These are phyloP conservation scores for Poecile atricapillus DNA, from an alignment of 2,113 vertebrate genomes.

Conservation along the genomic window DNA sequence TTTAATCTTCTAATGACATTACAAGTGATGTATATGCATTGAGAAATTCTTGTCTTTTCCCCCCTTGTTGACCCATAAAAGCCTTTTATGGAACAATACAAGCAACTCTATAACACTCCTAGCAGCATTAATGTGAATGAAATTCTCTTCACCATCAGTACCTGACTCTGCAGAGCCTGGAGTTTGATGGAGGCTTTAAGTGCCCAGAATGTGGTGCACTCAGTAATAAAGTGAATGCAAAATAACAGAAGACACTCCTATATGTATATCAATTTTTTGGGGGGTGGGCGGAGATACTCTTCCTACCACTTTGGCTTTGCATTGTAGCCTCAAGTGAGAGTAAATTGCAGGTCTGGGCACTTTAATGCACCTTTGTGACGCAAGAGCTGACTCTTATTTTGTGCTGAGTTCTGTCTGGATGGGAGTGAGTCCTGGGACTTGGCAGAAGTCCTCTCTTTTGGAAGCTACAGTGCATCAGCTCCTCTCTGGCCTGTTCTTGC, in stretches of 20 bases:
- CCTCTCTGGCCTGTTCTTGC: background rate
- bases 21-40: background rate
- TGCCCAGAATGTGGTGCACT: background rate
- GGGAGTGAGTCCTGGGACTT: background rate
- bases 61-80: background rate
- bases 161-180: background rate
- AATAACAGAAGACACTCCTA: background rate
- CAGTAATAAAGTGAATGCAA: background rate
- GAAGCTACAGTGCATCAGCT: background rate
- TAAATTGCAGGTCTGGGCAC: background rate
- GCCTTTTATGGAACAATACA: background rate
- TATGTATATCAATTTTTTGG: fast-evolving
- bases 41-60: background rate
- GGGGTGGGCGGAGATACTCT: background rate
- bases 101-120: background rate
- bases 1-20: conserved; percentile 27
- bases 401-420: background rate
- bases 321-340: background rate
- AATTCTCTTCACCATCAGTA: background rate
- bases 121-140: background rate
- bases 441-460: background rate
- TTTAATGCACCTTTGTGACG: background rate
- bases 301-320: background rate
- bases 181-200: background rate
- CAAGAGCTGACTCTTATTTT: background rate